Percentiles rank a stretch among this genome's conserved stretches.
Conservation (phyloP, 37 sponge, comb jelly and placozoan species). For the Crambe crambe region DNA sequence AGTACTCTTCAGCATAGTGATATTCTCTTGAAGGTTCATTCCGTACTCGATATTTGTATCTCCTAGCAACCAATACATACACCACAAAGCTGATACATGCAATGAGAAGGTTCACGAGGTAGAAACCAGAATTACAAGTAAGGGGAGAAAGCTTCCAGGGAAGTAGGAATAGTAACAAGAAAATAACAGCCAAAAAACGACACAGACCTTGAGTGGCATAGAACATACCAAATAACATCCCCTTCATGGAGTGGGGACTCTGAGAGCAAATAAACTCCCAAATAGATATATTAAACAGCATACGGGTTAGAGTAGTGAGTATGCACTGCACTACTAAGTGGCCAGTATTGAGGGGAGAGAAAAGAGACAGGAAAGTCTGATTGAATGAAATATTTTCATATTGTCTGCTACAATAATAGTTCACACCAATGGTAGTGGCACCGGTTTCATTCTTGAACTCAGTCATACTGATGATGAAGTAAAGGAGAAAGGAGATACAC, state of each 20-base stretch:
- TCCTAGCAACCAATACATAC: background rate
- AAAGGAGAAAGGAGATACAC: background rate
- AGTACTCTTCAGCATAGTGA: background rate
- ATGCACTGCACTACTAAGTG: background rate
- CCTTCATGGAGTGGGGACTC: slow-evolving; percentile 2
- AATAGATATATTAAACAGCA: background rate
- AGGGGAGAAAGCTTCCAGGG: background rate
- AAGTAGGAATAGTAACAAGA: background rate
- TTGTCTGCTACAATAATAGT: too few species aligned
- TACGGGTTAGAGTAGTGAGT: background rate
- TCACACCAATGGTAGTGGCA: too few species aligned
- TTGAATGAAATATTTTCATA: too few species aligned
- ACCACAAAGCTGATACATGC: background rate
- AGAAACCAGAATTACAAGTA: background rate
- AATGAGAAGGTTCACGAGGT: background rate
- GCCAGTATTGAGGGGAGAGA: background rate
- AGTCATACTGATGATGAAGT: background rate
- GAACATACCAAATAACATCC: background rate
- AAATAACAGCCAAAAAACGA: background rate
- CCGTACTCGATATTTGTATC: background rate
- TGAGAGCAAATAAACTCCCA: background rate
- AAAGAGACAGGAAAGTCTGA: too few species aligned
- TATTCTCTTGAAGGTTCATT: background rate
- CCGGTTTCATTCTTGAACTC: too few species aligned
- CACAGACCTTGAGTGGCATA: background rate